These are phyloP conservation scores for Sander vitreus DNA, from an alignment of 2,113 vertebrate species.

Conservation along the genomic window DNA sequence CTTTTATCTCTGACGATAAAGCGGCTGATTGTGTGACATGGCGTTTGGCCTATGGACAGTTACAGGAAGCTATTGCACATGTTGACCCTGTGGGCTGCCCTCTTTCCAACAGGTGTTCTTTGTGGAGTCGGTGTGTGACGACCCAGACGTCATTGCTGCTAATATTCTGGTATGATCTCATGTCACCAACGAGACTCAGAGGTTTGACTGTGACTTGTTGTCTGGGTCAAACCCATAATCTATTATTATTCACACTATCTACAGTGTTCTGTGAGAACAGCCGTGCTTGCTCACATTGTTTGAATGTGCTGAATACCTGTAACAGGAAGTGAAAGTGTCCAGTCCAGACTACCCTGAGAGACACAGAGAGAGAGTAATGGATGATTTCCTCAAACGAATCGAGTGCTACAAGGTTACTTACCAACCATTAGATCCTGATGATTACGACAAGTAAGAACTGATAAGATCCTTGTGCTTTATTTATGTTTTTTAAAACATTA, in stretches of 20 bases:
- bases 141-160: slow-evolving; percentile 97
- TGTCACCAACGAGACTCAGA: background rate
- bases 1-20: background rate
- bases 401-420: slow-evolving; percentile 99
- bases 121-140: slow-evolving; percentile 97
- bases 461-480: background rate
- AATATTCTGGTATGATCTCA: slow-evolving; percentile 92
- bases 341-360: slow-evolving; percentile 97
- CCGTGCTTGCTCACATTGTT: background rate
- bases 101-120: slow-evolving; percentile 91
- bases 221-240: slow-evolving; percentile 30
- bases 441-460: slow-evolving; percentile 91
- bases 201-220: slow-evolving; percentile 11
- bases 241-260: slow-evolving; percentile 44
- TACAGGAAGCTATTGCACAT: background rate
- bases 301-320: slow-evolving; percentile 34
- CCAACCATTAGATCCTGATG: slow-evolving; percentile 92
- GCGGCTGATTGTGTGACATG: background rate
- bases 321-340: slow-evolving; percentile 97
- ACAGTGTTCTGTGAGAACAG: background rate
- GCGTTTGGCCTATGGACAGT: background rate
- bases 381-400: slow-evolving; percentile 97
- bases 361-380: slow-evolving; percentile 95
- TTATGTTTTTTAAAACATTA: background rate
- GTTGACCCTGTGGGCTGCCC: background rate